Evolutionary conservation across 2,113 vertebrate genomes (phyloP).

Genomic region (Microcebus ravelobensis): DNA sequence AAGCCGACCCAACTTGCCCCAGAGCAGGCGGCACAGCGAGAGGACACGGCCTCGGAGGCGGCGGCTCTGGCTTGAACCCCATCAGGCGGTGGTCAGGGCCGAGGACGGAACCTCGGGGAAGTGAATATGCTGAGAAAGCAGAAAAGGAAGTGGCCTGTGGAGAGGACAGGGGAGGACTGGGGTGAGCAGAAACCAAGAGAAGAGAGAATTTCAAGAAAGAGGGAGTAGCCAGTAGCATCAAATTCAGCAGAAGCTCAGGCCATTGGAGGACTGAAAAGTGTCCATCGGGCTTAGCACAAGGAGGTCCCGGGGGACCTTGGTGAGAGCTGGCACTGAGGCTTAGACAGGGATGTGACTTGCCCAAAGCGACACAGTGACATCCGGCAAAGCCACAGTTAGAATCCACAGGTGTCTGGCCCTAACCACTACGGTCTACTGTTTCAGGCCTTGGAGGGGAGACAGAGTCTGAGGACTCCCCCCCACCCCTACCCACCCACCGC

Average conservation of each 20-base stretch:
- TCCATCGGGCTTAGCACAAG: not conserved
- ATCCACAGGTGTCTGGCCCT: not conserved
- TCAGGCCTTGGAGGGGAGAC: not conserved
- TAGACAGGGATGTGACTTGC: not conserved
- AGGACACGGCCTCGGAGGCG: fast-evolving
- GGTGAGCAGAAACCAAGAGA: not conserved
- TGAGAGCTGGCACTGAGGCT: not conserved
- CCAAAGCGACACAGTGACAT: not conserved
- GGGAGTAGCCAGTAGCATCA: not conserved
- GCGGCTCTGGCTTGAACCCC: not conserved
- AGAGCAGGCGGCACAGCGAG: not conserved
- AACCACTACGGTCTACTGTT: not conserved
- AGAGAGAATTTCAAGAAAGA: not conserved
- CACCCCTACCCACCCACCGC: fast-evolving
- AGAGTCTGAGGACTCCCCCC: not conserved
- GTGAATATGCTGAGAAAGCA: not conserved
- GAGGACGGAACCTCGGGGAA: not conserved
- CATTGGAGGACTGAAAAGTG: too few species aligned
- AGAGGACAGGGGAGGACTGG: not conserved
- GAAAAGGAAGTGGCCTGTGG: not conserved
- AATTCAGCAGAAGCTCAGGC: not conserved
- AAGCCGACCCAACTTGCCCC: not conserved
- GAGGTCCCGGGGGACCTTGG: not conserved
- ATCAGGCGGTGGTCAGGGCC: not conserved
- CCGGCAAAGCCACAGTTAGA: not conserved